phyloP scores from a whole-genome alignment of 2,797 vertebrate genomes.

The Sparidentex hasta region DNA sequence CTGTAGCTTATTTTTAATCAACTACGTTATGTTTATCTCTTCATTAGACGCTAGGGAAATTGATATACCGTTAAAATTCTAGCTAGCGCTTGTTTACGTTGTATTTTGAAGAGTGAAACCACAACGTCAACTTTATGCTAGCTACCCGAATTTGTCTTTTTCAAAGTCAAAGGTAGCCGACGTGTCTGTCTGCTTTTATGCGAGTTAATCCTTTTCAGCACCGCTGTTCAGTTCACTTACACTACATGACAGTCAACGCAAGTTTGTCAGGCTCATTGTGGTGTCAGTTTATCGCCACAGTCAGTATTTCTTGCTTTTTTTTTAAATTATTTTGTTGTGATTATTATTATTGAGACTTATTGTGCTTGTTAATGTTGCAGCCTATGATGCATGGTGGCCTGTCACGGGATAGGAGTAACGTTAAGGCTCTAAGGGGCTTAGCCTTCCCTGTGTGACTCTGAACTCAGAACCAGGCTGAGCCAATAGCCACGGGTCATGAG shows the following conservation, averaged over 20 bases:
- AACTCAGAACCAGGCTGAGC: conserved; percentile 67
- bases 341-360: background rate
- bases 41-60: background rate
- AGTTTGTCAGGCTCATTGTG: background rate
- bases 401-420: conserved; percentile 78
- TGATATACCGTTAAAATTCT: background rate
- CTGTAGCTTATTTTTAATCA: background rate
- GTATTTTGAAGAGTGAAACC: background rate
- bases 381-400: conserved; percentile 56
- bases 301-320: background rate
- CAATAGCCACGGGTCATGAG: conserved; percentile 67
- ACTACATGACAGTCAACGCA: too few species aligned
- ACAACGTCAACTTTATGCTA: too few species aligned
- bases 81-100: background rate
- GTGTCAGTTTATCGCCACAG: background rate
- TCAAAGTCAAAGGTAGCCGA: background rate
- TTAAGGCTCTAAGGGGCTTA: conserved; percentile 81
- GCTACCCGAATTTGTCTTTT: background rate
- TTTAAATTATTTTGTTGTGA: too few species aligned
- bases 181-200: background rate
- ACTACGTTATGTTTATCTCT: background rate
- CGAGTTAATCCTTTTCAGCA: background rate
- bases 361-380: conserved; percentile 30
- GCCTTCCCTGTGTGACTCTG: conserved; percentile 65
- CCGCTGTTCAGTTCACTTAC: background rate